phyloP scores from a whole-genome alignment of 2,113 vertebrate species.

The Cyphomyrus discorhynchus region DNA sequence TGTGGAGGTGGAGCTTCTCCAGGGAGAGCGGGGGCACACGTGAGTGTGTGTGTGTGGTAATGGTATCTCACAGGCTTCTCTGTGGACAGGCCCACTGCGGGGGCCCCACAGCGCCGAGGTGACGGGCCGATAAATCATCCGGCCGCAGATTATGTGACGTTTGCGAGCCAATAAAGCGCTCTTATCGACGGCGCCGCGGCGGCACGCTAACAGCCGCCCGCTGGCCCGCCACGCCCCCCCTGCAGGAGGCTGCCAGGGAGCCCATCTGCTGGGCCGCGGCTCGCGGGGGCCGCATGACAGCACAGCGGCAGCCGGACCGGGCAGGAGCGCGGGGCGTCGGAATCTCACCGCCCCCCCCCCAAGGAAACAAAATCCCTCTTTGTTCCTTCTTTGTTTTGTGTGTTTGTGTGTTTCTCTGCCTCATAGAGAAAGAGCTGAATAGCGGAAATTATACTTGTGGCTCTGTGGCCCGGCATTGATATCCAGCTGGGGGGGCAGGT shows the following conservation, averaged over 20 bases:
- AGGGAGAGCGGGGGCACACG: conserved; percentile 12
- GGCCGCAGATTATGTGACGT: background rate
- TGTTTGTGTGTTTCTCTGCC: background rate
- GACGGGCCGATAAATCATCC: conserved; percentile 18
- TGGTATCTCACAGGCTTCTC: background rate
- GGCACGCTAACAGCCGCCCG: background rate
- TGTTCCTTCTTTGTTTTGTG: background rate
- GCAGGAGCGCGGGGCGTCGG: background rate
- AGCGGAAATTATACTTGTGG: background rate
- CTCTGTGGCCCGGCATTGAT: background rate
- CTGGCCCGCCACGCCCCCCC: background rate
- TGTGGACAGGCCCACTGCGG: background rate
- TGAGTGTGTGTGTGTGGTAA: conserved; percentile 13
- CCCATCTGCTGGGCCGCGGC: background rate
- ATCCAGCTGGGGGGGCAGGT: background rate
- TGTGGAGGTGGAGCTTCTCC: conserved; percentile 19
- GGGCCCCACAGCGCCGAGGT: background rate
- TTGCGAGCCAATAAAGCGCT: conserved; percentile 14
- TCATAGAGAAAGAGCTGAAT: background rate
- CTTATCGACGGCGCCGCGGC: background rate
- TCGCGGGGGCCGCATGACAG: background rate
- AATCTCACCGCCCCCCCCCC: background rate
- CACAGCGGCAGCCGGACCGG: background rate
- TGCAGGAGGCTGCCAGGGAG: background rate
- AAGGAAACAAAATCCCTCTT: background rate